Percentiles rank a stretch among this genome's conserved stretches.
These are phyloP conservation scores for Bradynema listronoti DNA, from an alignment of 1,140 invertebrate genomes.

Conservation along the genomic window DNA sequence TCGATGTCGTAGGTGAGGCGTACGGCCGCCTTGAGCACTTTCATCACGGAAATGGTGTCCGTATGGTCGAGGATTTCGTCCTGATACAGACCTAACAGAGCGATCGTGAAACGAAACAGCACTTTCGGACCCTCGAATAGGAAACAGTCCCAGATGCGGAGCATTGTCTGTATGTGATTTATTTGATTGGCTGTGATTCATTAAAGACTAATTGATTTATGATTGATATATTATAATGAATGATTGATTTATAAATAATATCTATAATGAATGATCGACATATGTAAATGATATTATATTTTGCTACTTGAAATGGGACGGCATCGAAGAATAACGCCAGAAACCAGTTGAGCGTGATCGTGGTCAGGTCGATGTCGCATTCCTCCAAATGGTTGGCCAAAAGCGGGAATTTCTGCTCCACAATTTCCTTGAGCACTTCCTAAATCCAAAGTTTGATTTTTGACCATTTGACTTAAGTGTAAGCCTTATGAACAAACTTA, in stretches of 20 bases:
- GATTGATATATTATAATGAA: too few species aligned
- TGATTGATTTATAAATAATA: too few species aligned
- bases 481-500: too few species aligned
- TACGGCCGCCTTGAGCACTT: slow-evolving; percentile 62
- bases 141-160: slow-evolving; percentile 74
- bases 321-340: slow-evolving; percentile 63
- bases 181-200: neutral
- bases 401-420: slow-evolving; percentile 60
- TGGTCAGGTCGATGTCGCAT: slow-evolving; percentile 62
- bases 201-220: too few species aligned
- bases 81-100: slow-evolving; percentile 68
- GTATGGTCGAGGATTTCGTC: slow-evolving; percentile 59
- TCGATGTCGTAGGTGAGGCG: slow-evolving; percentile 62
- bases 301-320: slow-evolving; percentile 61
- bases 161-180: slow-evolving; percentile 59
- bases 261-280: neutral
- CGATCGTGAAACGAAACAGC: slow-evolving; percentile 76
- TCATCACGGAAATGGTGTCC: slow-evolving; percentile 62
- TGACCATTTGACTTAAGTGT: too few species aligned
- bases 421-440: slow-evolving; percentile 61
- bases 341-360: slow-evolving; percentile 64
- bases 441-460: slow-evolving; percentile 47
- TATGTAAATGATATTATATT: neutral
- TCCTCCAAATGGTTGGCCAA: slow-evolving; percentile 60
- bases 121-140: slow-evolving; percentile 86